These are phyloP conservation scores for Amphilophus citrinellus DNA, from an alignment of 2,113 vertebrate genomes.

Conservation along the genomic window DNA sequence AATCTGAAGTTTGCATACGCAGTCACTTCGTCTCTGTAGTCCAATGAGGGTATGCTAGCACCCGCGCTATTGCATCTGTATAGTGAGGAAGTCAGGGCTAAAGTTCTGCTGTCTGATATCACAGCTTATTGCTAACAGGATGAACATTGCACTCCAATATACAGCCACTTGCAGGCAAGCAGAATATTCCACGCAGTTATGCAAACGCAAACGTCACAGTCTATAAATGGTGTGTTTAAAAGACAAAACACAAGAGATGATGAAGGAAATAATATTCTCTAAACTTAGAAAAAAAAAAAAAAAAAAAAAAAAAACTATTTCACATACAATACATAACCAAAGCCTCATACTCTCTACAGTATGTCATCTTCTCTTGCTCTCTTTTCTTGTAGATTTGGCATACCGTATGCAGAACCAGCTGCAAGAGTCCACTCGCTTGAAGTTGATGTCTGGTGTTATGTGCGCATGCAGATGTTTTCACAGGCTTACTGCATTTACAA, in stretches of 20 bases:
- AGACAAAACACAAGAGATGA: slow-evolving; percentile 57
- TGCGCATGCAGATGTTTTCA: slow-evolving; percentile 67
- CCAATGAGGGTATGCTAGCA: slow-evolving; percentile 67
- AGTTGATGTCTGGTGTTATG: slow-evolving; percentile 39
- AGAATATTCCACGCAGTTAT: slow-evolving; percentile 58
- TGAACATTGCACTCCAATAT: slow-evolving; percentile 61
- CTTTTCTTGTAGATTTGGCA: slow-evolving; percentile 70
- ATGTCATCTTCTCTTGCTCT: slow-evolving; percentile 37
- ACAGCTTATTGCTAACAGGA: slow-evolving; percentile 78
- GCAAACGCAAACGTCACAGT: slow-evolving; percentile 69
- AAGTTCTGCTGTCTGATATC: slow-evolving; percentile 69
- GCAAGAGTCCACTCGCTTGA: slow-evolving; percentile 57
- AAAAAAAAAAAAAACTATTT: slow-evolving; percentile 48
- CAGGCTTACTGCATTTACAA: slow-evolving; percentile 65
- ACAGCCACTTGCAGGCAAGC: slow-evolving; percentile 58
- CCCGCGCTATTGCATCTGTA: slow-evolving; percentile 74
- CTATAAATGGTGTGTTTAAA: slow-evolving; percentile 56
- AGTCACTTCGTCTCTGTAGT: slow-evolving; percentile 50
- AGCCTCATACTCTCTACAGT: slow-evolving; percentile 40
- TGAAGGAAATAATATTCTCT: slow-evolving; percentile 45
- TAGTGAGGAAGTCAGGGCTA: slow-evolving; percentile 67
- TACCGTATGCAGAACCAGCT: slow-evolving; percentile 78
- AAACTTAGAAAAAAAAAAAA: slow-evolving; percentile 37
- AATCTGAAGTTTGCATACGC: slow-evolving; percentile 73
- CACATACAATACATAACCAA: slow-evolving; percentile 53